Base-by-base conservation (phyloP, 2,113 vertebrate genomes). In the Labrus mixtus region DNA sequence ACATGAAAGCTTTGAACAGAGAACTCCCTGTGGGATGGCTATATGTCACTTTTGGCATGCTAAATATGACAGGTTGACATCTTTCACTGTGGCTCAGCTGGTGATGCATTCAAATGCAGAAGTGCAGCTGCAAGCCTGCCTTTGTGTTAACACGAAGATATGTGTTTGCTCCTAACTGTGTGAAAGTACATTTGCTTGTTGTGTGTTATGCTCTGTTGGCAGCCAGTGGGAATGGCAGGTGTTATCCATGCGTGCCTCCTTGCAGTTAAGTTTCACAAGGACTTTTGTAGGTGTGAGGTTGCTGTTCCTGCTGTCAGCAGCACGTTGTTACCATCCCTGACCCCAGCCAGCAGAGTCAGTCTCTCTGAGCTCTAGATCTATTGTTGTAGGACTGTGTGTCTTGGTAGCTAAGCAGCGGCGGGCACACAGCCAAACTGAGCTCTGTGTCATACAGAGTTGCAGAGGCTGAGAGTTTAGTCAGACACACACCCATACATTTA, bases 361-460 rank as follows among this genome's bases (percentile, higher is more conserved):
- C 82, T 67, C 82, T 3, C 67, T 22, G 55, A 75, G 83, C 73
- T 63, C 69, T 2, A 17, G 58, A 39, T 77, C 80, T 54, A 78
- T 89, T 91, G 90, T 93, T 91, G 86, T 85, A 81, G 43, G 41
- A 43, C 78, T 87, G 87, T 89, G 90, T 92, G 84, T 79, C 25
- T 86, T 58, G 36, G 91, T 90, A 85, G 87, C 91, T 90, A 87
- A 90, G 91, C 90, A 92, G 91, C 90, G 59, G 62, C 43, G 91
- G 91, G 90, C 86, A 20, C 2, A 8, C 55, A 9, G 86, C 91
- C 91, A 91, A 73, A 4, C 8, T 2, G 15, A 78, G 78, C 77
- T 82, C 66, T 79, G 75, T 83, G 84, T 90, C 89, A 80, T 48
- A 74, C 74, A 46, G 78, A 56, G 68, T 56, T 79, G 81, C 78